These are phyloP conservation scores for Heterodera carotae DNA, from an alignment of 1,140 invertebrate species.

Conservation along the genomic window DNA sequence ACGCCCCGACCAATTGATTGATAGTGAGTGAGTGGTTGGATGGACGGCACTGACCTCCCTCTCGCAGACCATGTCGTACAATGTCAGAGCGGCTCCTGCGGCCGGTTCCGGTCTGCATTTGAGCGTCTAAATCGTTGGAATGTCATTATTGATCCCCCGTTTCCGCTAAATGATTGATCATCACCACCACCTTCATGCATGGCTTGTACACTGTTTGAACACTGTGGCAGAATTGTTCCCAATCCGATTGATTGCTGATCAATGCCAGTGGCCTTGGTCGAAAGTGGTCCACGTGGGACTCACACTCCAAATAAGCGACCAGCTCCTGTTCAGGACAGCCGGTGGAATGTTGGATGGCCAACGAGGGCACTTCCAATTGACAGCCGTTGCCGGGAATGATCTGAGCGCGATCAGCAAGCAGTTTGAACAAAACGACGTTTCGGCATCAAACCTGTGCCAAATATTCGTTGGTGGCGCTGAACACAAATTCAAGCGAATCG, in stretches of 20 bases:
- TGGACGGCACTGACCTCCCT: constrained; percentile 29
- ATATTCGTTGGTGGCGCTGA: constrained; percentile 53
- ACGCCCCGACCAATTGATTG: too few species aligned
- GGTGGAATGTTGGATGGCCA: constrained; percentile 51
- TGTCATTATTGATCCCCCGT: too few species aligned
- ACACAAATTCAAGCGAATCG: constrained; percentile 52
- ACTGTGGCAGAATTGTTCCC: constrained; percentile 54
- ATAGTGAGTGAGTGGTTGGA: background rate
- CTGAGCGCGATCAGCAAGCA: background rate
- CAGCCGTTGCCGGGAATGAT: constrained; percentile 31
- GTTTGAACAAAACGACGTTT: background rate
- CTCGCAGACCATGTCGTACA: constrained; percentile 57
- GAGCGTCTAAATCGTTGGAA: constrained; percentile 26
- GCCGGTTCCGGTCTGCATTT: constrained; percentile 59
- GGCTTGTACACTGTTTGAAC: constrained; percentile 46
- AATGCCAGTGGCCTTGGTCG: constrained; percentile 52
- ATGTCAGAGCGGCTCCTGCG: constrained; percentile 46
- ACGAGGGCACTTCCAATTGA: constrained; percentile 41
- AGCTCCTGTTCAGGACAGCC: constrained; percentile 52
- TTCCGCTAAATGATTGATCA: background rate
- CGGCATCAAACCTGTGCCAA: constrained; percentile 11
- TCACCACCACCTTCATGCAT: constrained; percentile 42
- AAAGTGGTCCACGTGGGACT: constrained; percentile 54
- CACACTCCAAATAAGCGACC: constrained; percentile 55
- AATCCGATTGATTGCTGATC: constrained; percentile 55